Percentiles rank a stretch among this genome's conserved stretches.
phyloP scores from a whole-genome alignment of 2,888 invertebrate genomes.

The Hydropsyche betteni region DNA sequence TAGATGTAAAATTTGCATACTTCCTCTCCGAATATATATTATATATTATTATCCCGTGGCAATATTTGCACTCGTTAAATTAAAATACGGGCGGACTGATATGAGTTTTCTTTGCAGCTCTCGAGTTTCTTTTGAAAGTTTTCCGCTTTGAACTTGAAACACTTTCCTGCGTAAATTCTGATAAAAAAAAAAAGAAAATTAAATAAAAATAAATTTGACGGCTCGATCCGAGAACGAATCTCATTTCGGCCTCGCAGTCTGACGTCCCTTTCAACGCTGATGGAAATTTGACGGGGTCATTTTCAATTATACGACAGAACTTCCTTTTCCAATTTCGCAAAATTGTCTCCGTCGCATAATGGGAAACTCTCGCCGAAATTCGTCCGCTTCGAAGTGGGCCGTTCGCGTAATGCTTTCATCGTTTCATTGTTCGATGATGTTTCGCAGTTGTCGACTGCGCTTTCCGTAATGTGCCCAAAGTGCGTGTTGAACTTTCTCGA shows the following conservation, averaged over 20 bases:
- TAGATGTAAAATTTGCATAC: too few relatives aligned
- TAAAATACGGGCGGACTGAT: neutral
- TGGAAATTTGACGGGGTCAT: conserved; percentile 19
- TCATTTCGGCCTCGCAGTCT: too few relatives aligned
- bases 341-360: conserved; percentile 14
- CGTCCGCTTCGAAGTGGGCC: neutral
- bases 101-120: conserved; percentile 1
- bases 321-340: conserved; percentile 13
- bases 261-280: neutral
- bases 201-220: conserved; percentile 12
- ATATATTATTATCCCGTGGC: too few relatives aligned
- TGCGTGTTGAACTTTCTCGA: neutral
- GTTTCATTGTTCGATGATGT: neutral
- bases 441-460: neutral
- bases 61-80: neutral
- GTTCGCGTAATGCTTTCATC: neutral
- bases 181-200: too few relatives aligned
- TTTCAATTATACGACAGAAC: conserved; percentile 10
- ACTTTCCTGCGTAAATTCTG: too few relatives aligned
- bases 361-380: neutral
- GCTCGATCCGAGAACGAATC: neutral
- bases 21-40: too few relatives aligned
- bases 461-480: conserved; percentile 2
- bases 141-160: neutral
- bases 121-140: conserved; percentile 5